Evolutionary conservation across 2,888 invertebrate species (phyloP), one percentile per base, ranked within the genome.

Genomic region (Autographa pulchrina): DNA sequence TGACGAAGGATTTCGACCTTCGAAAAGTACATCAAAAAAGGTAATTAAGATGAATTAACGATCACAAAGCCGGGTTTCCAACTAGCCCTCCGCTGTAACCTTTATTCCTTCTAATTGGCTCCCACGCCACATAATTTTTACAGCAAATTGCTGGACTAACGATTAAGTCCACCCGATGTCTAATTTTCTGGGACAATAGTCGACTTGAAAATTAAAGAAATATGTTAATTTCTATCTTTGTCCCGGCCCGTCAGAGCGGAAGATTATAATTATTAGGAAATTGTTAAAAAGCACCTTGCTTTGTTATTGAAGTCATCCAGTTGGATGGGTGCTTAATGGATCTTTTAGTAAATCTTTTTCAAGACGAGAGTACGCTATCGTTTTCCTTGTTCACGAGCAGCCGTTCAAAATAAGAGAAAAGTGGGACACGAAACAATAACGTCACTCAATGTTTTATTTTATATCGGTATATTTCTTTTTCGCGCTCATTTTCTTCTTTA

Each of bases 201-300:
- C 90, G 87, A 89, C 88, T 91, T 89, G 77, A 85, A 90, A 92
- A 92, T 95, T 93, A 92, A 92, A 93, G 91, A 93, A 94, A 94
- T 94, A 95, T 95, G 95, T 91, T 92, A 95, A 95, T 95, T 92
- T 83, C 83, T 80, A 89, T 91, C 93, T 94, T 94, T 95, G 95
- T 95, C 89, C 88, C 88, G 88, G 83, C 70, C 88, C 94, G 91
- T 63, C 92, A 88, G 92, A 93, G 93, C 94, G 94, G 91, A 94
- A 93, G 93, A 93, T 93, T 94, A 94, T 95, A 95, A 95, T 95
- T 94, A 95, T 94, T 90, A 89, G 86, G 88, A 92, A 92, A 92
- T 92, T 91, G 88, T 91, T 89, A 85, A 85, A 87, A 88, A 89
- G 86, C 86, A 89, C 86, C 86, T 89, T 89, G 86, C 88, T 91